Percentiles rank a stretch among this genome's conserved stretches.
Conservation (phyloP, 2,797 vertebrate species). For the Bucorvus abyssinicus region DNA sequence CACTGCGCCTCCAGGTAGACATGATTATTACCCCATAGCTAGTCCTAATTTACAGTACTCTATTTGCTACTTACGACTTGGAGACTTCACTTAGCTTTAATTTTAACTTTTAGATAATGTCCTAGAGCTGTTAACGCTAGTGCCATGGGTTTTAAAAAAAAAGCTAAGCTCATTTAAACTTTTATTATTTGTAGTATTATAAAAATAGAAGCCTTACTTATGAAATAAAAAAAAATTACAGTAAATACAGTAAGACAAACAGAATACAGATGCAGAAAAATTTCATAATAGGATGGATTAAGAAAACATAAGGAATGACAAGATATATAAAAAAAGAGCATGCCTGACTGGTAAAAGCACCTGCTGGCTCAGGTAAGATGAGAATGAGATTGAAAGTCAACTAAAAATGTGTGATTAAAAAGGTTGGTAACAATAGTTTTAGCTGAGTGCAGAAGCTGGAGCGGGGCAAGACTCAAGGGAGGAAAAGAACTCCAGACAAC, state of each 20-base stretch:
- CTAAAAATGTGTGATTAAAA: neutral
- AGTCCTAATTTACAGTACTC: neutral
- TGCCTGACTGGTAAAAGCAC: neutral
- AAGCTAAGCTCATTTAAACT: neutral
- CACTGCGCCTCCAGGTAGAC: neutral
- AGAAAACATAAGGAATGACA: neutral
- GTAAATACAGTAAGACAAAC: neutral
- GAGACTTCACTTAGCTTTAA: neutral
- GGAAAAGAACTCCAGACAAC: neutral
- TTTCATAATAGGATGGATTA: neutral
- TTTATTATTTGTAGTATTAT: neutral
- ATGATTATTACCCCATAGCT: neutral
- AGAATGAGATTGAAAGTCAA: neutral
- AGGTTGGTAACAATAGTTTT: neutral
- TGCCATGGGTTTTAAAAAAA: neutral
- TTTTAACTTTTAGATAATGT: neutral
- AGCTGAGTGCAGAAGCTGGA: neutral
- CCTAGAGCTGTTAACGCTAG: neutral
- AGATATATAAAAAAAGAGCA: neutral
- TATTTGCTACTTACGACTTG: neutral
- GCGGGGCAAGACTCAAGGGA: neutral
- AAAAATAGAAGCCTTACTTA: neutral
- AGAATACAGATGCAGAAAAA: neutral
- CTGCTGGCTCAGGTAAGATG: neutral
- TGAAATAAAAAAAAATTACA: neutral